Evolutionary conservation across 2,113 vertebrate species (phyloP), one percentile per base, ranked within the genome.

Genomic region (Callocephalon fimbriatum): DNA sequence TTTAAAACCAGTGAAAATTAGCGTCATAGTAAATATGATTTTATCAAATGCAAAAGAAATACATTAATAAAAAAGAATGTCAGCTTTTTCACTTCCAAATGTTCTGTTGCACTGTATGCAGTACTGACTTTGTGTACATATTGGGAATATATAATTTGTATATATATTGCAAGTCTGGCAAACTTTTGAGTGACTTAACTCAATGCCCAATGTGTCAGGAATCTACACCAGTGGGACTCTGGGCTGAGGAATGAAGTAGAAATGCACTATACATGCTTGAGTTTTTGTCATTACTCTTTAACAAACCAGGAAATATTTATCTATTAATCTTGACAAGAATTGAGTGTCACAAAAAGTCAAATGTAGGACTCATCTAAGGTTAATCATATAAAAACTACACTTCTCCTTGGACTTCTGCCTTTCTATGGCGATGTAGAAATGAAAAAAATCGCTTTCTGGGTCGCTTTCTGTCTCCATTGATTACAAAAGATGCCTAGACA

Each of bases 251-350:
- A 73, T 40, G 32, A 82, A 85, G 32, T 18, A 67, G 14, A 77
- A 71, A 10, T 37, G 10, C 54, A 68, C 21, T 51, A 72, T 17
- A 79, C 3, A 17, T 2, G 8, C 9, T n/a, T 0, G 0, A 77
- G 25, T 66, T 92, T 73, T 83, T 38, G 8, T 66, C 53, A 61
- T 65, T 78, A 48, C 12, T 51, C 22, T 95, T 58, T 67, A 58
- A 66, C 7, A 76, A 61, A 27, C 37, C 26, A 66, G 15, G 62
- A 91, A 83, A 62, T 20, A 42, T 15, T 68, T 2, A 31, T 77
- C 45, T 76, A 26, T 62, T 79, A 82, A 70, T 79, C 15, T 53
- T 66, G 42, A 74, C 7, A 91, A 62, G 37, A 59, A 86, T 1
- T 61, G 31, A 75, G 8, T 25, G 10, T 20, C 37, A 61, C 6